Percentiles rank a stretch among this genome's conserved stretches.
phyloP scores from a whole-genome alignment of 1,140 invertebrate species.

The Ganaspis sp. region DNA sequence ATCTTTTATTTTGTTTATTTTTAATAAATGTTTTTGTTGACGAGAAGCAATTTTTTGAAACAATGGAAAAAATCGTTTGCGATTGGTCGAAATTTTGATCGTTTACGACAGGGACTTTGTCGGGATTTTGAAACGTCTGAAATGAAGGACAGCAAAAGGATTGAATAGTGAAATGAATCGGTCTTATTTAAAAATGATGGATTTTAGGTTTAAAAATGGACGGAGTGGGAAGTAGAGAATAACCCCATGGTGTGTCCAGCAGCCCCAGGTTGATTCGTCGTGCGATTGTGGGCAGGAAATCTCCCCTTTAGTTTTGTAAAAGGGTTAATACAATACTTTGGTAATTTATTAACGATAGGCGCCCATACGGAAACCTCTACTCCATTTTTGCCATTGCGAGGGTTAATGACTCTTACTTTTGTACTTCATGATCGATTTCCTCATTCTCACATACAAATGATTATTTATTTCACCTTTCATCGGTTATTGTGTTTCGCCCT shows the following conservation, averaged over 20 bases:
- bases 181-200: neutral
- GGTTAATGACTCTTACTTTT: conserved; percentile 23
- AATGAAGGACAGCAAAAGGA: neutral
- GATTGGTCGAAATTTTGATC: too few relatives aligned
- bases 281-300: conserved; percentile 22
- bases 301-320: conserved; percentile 4
- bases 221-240: neutral
- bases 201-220: neutral
- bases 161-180: neutral
- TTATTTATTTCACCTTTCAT: conserved; percentile 23
- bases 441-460: conserved; percentile 11
- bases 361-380: neutral
- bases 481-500: conserved; percentile 1
- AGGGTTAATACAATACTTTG: conserved; percentile 14
- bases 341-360: conserved; percentile 27
- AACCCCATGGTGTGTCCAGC: conserved; percentile 1
- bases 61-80: too few relatives aligned
- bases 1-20: too few relatives aligned
- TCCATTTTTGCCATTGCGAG: conserved; percentile 8
- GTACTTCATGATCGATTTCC: neutral
- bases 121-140: too few relatives aligned
- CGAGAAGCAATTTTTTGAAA: too few relatives aligned
- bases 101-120: too few relatives aligned
- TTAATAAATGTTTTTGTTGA: too few relatives aligned
- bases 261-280: neutral